These are phyloP conservation scores for Hemiprocne comata DNA, from an alignment of 2,113 vertebrate species.

Conservation along the genomic window DNA sequence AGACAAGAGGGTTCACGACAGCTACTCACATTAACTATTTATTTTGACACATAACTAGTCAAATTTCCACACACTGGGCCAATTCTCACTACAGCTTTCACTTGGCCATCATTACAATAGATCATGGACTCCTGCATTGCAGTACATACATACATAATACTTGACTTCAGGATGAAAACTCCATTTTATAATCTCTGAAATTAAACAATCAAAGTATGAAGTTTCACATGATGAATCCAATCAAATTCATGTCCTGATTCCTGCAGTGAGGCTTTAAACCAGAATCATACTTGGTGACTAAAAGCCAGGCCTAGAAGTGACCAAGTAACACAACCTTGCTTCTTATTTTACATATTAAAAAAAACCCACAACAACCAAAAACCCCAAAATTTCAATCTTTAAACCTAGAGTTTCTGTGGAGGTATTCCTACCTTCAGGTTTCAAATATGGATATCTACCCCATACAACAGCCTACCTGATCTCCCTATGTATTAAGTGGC, in stretches of 20 bases:
- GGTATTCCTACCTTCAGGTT: neutral
- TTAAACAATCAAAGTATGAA: neutral
- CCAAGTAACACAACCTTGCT: neutral
- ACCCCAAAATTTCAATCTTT: neutral
- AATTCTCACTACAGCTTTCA: neutral
- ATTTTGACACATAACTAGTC: neutral
- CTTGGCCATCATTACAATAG: neutral
- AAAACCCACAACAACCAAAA: too few species aligned
- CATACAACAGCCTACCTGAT: neutral
- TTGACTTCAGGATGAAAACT: neutral
- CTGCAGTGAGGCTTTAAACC: neutral
- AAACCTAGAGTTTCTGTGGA: neutral
- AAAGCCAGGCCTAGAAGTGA: neutral
- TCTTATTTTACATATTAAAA: neutral
- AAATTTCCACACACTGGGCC: neutral
- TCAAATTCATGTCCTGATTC: neutral
- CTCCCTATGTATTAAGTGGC: neutral
- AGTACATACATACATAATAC: neutral
- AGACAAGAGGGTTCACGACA: neutral
- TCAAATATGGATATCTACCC: neutral
- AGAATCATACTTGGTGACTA: neutral
- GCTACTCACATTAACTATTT: neutral
- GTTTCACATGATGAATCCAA: neutral
- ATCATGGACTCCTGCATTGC: neutral
- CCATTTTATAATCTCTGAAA: neutral